A percentile compares a stretch with the other conserved stretches of the same genome.
Evolutionary conservation across 2,888 invertebrate species (phyloP).

Genomic region (Acheta domesticus): DNA sequence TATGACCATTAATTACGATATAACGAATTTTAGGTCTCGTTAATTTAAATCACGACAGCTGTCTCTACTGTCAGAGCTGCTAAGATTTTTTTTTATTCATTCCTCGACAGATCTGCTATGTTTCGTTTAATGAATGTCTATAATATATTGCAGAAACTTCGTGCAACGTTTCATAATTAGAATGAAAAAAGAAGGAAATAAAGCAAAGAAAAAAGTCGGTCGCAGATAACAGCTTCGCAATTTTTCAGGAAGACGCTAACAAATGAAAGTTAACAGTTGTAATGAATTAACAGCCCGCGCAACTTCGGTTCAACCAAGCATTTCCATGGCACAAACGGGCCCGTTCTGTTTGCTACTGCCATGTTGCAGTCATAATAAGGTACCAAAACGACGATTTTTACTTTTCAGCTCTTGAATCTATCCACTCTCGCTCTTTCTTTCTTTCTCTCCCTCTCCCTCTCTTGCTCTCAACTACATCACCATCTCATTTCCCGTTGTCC

Average conservation of each 20-base stretch:
- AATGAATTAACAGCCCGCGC: neutral
- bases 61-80: neutral
- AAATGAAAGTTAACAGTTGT: slow-evolving; percentile 18
- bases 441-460: too few species aligned
- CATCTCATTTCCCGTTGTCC: too few species aligned
- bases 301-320: neutral
- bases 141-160: neutral
- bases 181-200: slow-evolving; percentile 5
- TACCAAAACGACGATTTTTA: too few species aligned
- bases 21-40: slow-evolving; percentile 7
- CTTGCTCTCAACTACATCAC: too few species aligned
- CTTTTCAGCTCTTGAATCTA: too few species aligned
- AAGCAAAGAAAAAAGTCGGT: neutral
- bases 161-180: slow-evolving; percentile 2
- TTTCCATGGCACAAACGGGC: neutral
- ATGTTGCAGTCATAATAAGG: too few species aligned
- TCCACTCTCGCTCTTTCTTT: too few species aligned
- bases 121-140: slow-evolving; percentile 6
- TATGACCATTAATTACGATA: slow-evolving; percentile 11
- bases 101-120: neutral
- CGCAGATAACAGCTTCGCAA: neutral
- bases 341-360: too few species aligned
- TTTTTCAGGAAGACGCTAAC: neutral
- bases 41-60: slow-evolving; percentile 5
- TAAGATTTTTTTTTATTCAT: slow-evolving; percentile 7